Evolutionary conservation across 64 coral and sea anemone genomes (phyloP).

Genomic region (Dendronephthya gigantea): DNA sequence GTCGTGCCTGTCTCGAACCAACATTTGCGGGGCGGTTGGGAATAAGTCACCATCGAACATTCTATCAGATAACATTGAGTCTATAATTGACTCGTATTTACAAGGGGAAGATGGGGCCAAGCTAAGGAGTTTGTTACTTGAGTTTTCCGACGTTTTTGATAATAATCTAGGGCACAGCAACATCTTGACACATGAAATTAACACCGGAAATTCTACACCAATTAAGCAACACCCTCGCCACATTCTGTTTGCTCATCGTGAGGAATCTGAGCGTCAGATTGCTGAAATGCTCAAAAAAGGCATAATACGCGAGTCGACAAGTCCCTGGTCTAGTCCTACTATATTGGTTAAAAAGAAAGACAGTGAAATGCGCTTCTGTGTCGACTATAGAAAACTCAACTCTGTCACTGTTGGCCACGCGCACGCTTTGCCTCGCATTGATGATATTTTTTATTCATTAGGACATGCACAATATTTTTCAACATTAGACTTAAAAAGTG

Average conservation of each 20-base stretch:
- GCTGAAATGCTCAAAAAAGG: background rate
- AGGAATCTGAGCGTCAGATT: background rate
- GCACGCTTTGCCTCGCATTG: background rate
- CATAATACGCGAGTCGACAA: background rate
- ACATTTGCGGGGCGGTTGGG: background rate
- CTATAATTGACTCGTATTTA: background rate
- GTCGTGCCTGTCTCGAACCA: background rate
- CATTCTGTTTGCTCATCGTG: background rate
- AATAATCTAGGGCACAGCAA: conserved; percentile 26
- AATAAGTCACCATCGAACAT: background rate
- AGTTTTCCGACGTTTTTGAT: conserved; percentile 26
- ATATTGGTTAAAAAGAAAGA: background rate
- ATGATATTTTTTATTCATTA: conserved; percentile 9
- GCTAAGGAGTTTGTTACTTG: conserved; percentile 1
- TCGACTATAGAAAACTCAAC: conserved; percentile 24
- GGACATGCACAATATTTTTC: conserved; percentile 10
- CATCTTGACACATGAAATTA: conserved; percentile 24
- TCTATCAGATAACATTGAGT: background rate
- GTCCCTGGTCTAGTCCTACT: background rate
- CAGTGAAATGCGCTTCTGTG: background rate
- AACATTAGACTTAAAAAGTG: conserved; percentile 12
- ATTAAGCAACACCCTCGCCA: conserved; percentile 12
- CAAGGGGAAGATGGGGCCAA: conserved; percentile 2
- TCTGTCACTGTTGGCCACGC: background rate
- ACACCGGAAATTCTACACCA: conserved; percentile 9